A percentile compares a stretch with the other conserved stretches of the same genome.
Conservation (phyloP, 2,888 invertebrate genomes). For the Apodemia duryi region DNA sequence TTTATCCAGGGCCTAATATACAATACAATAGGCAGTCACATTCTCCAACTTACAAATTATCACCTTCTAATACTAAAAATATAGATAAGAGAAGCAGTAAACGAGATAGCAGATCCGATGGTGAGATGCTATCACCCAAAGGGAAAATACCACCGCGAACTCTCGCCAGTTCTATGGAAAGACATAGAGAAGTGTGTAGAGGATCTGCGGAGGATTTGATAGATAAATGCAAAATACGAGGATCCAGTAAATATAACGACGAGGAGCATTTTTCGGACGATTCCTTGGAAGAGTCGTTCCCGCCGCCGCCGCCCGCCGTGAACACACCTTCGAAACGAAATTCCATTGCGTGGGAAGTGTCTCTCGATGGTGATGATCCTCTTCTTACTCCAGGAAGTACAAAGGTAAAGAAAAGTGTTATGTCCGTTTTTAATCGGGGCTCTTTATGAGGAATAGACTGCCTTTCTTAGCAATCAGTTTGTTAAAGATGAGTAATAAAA, state of each 20-base stretch:
- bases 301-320: constrained; percentile 80
- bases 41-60: constrained; percentile 68
- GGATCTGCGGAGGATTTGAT: constrained; percentile 74
- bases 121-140: constrained; percentile 67
- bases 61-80: constrained; percentile 62
- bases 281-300: constrained; percentile 87
- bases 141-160: constrained; percentile 83
- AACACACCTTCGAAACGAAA: constrained; percentile 84
- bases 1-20: constrained; percentile 79
- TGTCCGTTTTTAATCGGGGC: no score
- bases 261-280: constrained; percentile 88
- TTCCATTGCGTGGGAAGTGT: constrained; percentile 93
- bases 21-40: constrained; percentile 57
- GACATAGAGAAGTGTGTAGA: constrained; percentile 89
- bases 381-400: constrained; percentile 85
- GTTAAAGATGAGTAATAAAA: no score
- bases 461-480: no score
- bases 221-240: constrained; percentile 55
- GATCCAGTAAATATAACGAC: constrained; percentile 55
- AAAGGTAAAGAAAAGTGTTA: constrained; percentile 60
- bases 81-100: constrained; percentile 54
- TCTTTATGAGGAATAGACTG: no score
- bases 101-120: constrained; percentile 64
- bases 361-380: constrained; percentile 85
- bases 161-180: constrained; percentile 85